phyloP scores from a whole-genome alignment of 2,113 vertebrate species.

The Microtus pennsylvanicus region DNA sequence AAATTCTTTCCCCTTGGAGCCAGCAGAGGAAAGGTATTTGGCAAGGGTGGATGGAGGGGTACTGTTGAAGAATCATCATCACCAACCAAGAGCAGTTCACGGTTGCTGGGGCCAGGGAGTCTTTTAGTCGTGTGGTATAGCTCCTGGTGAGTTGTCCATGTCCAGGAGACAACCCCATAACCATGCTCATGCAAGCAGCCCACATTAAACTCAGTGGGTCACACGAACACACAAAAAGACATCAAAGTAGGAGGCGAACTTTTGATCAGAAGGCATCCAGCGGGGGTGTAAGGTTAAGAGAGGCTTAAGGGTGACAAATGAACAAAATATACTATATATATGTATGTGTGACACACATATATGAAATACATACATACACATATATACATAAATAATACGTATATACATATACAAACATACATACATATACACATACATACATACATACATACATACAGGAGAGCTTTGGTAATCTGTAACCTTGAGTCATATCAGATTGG shows the following conservation, averaged over 20 bases:
- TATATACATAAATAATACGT: not conserved
- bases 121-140: too few relatives aligned
- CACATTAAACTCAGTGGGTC: not conserved
- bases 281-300: not conserved
- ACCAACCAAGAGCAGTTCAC: not conserved
- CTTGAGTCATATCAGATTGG: not conserved
- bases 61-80: not conserved
- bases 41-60: fast-evolving
- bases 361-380: not conserved
- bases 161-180: not conserved
- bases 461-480: not conserved
- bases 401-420: not conserved
- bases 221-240: not conserved
- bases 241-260: not conserved
- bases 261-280: not conserved
- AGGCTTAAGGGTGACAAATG: not conserved
- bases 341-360: not conserved
- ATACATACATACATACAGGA: not conserved
- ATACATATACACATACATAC: not conserved
- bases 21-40: not conserved
- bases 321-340: not conserved
- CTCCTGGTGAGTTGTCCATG: not conserved
- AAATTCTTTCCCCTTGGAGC: not conserved
- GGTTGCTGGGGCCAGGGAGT: too few relatives aligned
- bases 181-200: not conserved